phyloP scores from a whole-genome alignment of 2,113 vertebrate species.

The Neopipo cinnamomea region DNA sequence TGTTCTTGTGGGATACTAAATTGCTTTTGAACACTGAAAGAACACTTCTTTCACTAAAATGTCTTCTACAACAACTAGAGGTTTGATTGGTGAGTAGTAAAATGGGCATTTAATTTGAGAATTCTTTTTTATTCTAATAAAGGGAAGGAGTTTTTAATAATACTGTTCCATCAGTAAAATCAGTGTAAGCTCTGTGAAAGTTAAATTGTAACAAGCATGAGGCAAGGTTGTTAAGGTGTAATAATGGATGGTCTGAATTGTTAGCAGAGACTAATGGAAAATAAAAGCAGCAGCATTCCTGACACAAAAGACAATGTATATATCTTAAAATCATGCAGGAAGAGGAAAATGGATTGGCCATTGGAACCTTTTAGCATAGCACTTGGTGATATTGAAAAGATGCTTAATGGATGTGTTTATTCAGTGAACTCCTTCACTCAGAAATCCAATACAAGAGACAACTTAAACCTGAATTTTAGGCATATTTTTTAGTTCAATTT shows the following conservation, averaged over 20 bases:
- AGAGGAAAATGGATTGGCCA: not conserved
- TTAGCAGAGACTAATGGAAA: not conserved
- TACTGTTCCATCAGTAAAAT: constrained; percentile 20
- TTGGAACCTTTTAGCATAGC: not conserved
- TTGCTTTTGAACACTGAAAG: constrained; percentile 10
- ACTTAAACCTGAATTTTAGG: not conserved
- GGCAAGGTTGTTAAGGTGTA: not conserved
- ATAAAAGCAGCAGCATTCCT: not conserved
- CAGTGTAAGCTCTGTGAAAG: not conserved
- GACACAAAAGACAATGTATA: not conserved
- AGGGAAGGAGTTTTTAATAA: constrained; percentile 27
- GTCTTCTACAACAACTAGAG: not conserved
- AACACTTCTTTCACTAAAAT: not conserved
- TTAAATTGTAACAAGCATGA: not conserved
- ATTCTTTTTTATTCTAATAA: constrained; percentile 30
- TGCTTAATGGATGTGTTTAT: not conserved
- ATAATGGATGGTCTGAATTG: not conserved
- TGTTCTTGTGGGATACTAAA: not conserved
- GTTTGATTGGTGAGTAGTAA: not conserved
- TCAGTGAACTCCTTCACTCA: not conserved
- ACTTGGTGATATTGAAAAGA: not conserved
- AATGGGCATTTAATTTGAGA: constrained; percentile 14
- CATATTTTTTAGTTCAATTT: not conserved
- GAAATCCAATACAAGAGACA: not conserved
- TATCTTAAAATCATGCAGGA: not conserved